Evolutionary conservation across 2,113 vertebrate genomes (phyloP), one percentile per base, ranked within the genome.

Genomic region (Haliaeetus leucogaster): DNA sequence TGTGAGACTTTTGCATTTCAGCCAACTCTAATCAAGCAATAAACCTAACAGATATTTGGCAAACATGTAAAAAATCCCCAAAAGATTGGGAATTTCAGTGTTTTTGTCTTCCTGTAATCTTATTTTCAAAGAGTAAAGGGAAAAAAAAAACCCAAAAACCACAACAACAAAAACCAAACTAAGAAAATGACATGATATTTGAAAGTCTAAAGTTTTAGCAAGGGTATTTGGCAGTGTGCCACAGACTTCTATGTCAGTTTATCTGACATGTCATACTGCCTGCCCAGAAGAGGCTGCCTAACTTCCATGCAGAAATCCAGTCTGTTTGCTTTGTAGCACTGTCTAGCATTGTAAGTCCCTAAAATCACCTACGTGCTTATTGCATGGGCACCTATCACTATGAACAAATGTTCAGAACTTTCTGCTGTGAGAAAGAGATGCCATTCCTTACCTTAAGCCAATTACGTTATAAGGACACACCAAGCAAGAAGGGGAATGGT

Each of bases 121-220:
- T n/a, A 47, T 43, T 84, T 86, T 73, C n/a, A 65, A 86, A 90
- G 16, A 61, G 4, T 56, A 62, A 58, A 27, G 2, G 23, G 55
- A 47, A 15, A 74, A 67, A 47, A 32, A 29, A 22, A 18, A 22
- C 16, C 6, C 42, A 42, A 42, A 42, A 50, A 3, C 8, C 14
- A 10, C 19, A 29, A 8, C 0, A 23, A 4, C 13, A n/a, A 10
- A 77, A 22, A 15, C 0, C 1, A 55, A 80, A 29, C 40, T 17
- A 43, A 83, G 16, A 81, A 63, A 67, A 47, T 45, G 2, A 32
- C 15, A 45, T 6, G 7, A 7, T 20, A 23, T 70, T 82, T 82
- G 23, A 52, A 92, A 80, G 16, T 19, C 48, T 52, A 16, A 23
- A 56, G 8, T 38, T 48, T 65, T 86, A 80, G 19, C 5, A 73